phyloP scores from a whole-genome alignment of 1,140 invertebrate species.

The Pseudomyrmex sp. region DNA sequence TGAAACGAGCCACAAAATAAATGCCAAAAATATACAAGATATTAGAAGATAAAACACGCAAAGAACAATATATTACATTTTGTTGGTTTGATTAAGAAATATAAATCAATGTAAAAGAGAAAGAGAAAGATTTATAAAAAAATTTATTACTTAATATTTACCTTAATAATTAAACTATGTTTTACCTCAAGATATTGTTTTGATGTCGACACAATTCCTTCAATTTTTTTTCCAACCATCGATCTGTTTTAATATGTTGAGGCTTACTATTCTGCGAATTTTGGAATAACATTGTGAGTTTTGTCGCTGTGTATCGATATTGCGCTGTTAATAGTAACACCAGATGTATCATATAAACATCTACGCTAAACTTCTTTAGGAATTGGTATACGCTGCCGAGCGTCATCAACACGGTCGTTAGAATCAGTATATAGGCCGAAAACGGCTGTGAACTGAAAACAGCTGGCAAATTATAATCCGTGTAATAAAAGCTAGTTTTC shows the following conservation, averaged over 20 bases:
- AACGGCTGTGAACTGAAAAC: conserved; percentile 62
- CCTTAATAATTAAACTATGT: not conserved
- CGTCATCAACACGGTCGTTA: conserved; percentile 5
- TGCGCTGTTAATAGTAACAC: conserved; percentile 67
- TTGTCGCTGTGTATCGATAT: conserved; percentile 60
- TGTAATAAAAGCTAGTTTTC: conserved; percentile 51
- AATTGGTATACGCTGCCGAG: conserved; percentile 35
- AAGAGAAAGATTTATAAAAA: not conserved
- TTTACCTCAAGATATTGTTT: conserved; percentile 33
- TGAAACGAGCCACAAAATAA: conserved; percentile 42
- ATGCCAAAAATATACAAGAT: not conserved
- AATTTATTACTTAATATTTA: not conserved
- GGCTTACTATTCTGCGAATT: not conserved
- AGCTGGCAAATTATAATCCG: conserved; percentile 58
- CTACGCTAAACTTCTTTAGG: conserved; percentile 61
- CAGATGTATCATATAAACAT: conserved; percentile 68
- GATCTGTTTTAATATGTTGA: not conserved
- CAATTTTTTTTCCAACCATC: not conserved
- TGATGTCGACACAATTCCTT: conserved; percentile 23
- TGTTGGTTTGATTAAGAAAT: not conserved
- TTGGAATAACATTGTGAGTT: conserved; percentile 38
- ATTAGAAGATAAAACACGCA: not conserved
- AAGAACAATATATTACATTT: not conserved
- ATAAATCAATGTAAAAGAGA: not conserved
- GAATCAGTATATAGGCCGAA: conserved; percentile 3